A percentile compares a stretch with the other conserved stretches of the same genome.
phyloP scores from a whole-genome alignment of 2,113 vertebrate genomes.

The Melospiza georgiana region DNA sequence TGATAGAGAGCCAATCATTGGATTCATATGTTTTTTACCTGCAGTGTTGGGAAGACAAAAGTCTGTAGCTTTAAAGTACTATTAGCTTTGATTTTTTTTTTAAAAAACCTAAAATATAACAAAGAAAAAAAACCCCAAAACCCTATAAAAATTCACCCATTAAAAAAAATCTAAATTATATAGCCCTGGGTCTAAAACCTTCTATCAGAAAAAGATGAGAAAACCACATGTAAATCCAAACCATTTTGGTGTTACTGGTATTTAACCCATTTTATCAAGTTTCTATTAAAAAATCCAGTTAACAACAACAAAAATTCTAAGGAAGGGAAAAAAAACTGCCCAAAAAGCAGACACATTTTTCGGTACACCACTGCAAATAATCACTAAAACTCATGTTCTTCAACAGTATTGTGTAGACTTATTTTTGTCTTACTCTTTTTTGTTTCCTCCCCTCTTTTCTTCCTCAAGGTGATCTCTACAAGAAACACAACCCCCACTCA shows the following conservation, averaged over 20 bases:
- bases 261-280: background rate
- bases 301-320: background rate
- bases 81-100: background rate
- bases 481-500: background rate
- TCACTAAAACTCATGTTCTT: background rate
- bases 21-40: background rate
- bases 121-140: too few species aligned
- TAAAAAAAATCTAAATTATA: background rate
- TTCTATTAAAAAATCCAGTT: background rate
- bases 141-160: background rate
- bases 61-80: background rate
- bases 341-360: background rate
- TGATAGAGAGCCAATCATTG: background rate
- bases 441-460: too few species aligned
- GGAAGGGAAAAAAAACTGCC: background rate
- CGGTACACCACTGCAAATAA: background rate
- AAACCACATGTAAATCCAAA: background rate
- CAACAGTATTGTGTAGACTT: background rate
- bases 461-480: background rate
- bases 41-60: background rate
- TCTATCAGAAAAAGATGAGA: background rate
- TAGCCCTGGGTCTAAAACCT: background rate
- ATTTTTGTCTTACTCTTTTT: background rate
- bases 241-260: background rate
- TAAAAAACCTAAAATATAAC: background rate